These are phyloP conservation scores for Phoxinus phoxinus DNA, from an alignment of 2,113 vertebrate genomes.

Conservation along the genomic window DNA sequence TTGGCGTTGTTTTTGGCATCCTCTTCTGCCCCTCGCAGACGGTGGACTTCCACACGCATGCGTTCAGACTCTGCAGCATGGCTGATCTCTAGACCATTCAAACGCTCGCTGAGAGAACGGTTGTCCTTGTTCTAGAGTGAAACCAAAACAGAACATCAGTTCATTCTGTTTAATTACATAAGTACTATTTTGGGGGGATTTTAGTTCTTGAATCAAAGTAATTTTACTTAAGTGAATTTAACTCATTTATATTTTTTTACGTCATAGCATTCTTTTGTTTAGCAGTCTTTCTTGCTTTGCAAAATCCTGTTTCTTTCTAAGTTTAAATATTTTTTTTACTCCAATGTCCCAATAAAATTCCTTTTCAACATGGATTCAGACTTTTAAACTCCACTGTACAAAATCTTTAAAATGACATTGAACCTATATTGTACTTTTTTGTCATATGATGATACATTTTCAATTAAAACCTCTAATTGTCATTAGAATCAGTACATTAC, in stretches of 20 bases:
- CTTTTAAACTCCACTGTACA: not conserved
- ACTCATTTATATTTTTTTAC: not conserved
- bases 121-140: conserved; percentile 87
- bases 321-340: not conserved
- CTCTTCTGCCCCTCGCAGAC: conserved; percentile 86
- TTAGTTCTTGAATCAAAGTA: not conserved
- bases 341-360: not conserved
- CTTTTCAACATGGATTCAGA: not conserved
- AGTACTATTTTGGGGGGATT: not conserved
- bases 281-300: not conserved
- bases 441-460: no score
- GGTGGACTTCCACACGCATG: conserved; percentile 82
- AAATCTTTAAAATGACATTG: not conserved
- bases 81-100: conserved; percentile 79
- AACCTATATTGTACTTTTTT: no score
- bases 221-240: not conserved
- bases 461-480: not conserved
- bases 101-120: conserved; percentile 81
- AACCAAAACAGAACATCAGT: not conserved
- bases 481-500: not conserved
- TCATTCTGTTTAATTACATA: not conserved
- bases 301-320: not conserved
- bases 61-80: conserved; percentile 85
- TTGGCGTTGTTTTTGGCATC: conserved; percentile 86
- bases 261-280: not conserved